These are phyloP conservation scores for chimpanzee (Pan troglodytes) DNA, from an alignment of 2,113 vertebrate species.

Conservation along the genomic window NHGRI_mPanTro3-v2.1_pri NC_072409.2:29196001-29196500, in stretches of 20 bases:
- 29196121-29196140: neutral
- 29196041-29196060: neutral
- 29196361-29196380: neutral
- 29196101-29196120: neutral
- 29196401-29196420: neutral
- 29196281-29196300: neutral
- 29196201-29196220: neutral
- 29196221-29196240: neutral
- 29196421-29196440: neutral
- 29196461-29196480: neutral
- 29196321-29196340: neutral
- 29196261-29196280: slow-evolving; percentile 10
- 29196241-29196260: slow-evolving; percentile 29
- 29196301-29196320: slow-evolving; percentile 51
- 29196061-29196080: neutral
- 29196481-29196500: neutral
- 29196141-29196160: neutral
- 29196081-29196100: neutral
- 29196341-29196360: slow-evolving; percentile 20
- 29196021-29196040: neutral
- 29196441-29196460: neutral
- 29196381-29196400: neutral
- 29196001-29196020: neutral
- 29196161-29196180: neutral
- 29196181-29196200: neutral